phyloP scores from a whole-genome alignment of 2,113 vertebrate species.

The Prochilodus magdalenae region DNA sequence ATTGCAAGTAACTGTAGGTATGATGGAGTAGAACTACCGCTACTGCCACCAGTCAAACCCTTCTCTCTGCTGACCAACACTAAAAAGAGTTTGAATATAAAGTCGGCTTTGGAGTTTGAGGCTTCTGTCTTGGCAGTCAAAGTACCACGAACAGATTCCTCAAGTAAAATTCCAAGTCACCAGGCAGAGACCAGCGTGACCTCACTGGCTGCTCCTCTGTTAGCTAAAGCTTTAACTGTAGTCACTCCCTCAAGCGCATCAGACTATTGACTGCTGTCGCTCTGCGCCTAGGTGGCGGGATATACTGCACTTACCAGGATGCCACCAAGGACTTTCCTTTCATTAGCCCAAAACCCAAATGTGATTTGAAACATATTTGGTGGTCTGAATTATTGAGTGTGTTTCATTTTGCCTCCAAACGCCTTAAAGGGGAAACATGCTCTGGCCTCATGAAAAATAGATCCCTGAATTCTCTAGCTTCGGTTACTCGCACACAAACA shows the following conservation, averaged over 20 bases:
- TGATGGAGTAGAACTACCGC: neutral
- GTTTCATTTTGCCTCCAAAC: slow-evolving; percentile 59
- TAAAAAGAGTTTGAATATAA: too few relatives aligned
- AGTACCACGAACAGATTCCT: neutral
- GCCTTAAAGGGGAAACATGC: slow-evolving; percentile 53
- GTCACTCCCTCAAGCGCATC: neutral
- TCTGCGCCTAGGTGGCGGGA: neutral
- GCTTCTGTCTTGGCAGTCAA: neutral
- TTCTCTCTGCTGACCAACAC: neutral
- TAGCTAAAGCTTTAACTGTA: neutral
- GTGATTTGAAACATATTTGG: slow-evolving; percentile 39
- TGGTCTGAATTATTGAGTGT: slow-evolving; percentile 63
- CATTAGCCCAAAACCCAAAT: slow-evolving; percentile 40
- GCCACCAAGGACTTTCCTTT: slow-evolving; percentile 6
- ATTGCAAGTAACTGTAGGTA: neutral
- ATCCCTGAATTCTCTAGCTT: slow-evolving; percentile 30
- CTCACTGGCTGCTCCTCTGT: neutral
- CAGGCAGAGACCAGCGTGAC: neutral
- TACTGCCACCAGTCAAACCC: neutral
- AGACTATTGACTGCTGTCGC: neutral
- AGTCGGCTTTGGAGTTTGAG: too few relatives aligned
- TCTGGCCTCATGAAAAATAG: slow-evolving; percentile 62
- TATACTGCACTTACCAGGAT: neutral
- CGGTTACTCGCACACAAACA: neutral
- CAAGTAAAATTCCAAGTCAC: neutral